Percentiles rank a stretch among this genome's conserved stretches.
Evolutionary conservation across 2,888 invertebrate genomes (phyloP).

Genomic region (Mesorhabditis belari): DNA sequence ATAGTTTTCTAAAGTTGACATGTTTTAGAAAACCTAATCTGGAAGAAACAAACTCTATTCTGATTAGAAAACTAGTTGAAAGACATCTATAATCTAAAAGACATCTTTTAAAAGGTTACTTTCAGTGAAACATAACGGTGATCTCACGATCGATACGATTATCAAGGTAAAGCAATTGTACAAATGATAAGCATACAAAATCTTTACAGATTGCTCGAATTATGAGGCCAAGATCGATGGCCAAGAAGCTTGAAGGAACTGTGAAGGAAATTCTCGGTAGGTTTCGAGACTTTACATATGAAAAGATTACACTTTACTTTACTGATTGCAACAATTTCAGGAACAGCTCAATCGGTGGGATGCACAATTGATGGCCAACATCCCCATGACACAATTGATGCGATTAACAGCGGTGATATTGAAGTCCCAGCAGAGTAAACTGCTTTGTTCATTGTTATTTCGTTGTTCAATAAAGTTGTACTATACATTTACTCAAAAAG

Average conservation of each 20-base stretch:
- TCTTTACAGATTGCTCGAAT: constrained; percentile 83
- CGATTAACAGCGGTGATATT: constrained; percentile 54
- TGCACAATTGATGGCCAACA: constrained; percentile 61
- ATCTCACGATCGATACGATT: constrained; percentile 86
- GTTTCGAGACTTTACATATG: not conserved
- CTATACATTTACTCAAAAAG: not conserved
- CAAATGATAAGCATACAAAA: too few relatives aligned
- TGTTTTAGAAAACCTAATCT: too few relatives aligned
- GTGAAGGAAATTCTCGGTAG: constrained; percentile 66
- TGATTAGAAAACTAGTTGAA: too few relatives aligned
- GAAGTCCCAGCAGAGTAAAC: constrained; percentile 47
- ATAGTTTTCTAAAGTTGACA: too few relatives aligned
- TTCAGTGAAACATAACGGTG: constrained; percentile 94
- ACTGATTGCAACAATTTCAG: constrained; percentile 17
- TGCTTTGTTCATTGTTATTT: constrained; percentile 5
- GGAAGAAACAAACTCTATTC: too few relatives aligned
- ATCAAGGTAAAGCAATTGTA: too few relatives aligned
- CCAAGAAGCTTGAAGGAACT: constrained; percentile 79
- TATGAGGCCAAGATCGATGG: constrained; percentile 93
- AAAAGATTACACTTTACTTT: not conserved
- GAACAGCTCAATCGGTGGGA: constrained; percentile 60
- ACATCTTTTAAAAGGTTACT: too few relatives aligned
- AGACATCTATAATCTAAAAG: too few relatives aligned
- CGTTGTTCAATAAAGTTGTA: not conserved
- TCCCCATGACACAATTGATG: constrained; percentile 88